Evolutionary conservation across 1,140 invertebrate species (phyloP).

Genomic region (Drosophila suzukii): DNA sequence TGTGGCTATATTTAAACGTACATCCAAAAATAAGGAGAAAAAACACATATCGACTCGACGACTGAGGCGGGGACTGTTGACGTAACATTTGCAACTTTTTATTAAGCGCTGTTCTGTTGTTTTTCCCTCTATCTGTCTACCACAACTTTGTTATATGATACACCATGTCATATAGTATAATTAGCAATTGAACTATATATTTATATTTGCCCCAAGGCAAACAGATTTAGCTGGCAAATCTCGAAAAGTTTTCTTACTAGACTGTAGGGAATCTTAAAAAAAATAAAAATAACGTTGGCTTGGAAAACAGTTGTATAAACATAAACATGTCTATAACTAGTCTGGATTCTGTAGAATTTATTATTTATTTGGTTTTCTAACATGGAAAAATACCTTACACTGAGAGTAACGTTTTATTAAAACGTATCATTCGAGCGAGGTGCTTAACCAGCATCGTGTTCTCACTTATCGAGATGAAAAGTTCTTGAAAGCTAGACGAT

Average conservation of each 20-base stretch:
- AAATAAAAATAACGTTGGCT: not conserved
- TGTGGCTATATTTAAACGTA: constrained; percentile 18
- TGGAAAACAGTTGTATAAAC: constrained; percentile 42
- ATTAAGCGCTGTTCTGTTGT: constrained; percentile 30
- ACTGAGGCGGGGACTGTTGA: constrained; percentile 16
- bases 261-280: not conserved
- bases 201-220: constrained; percentile 32
- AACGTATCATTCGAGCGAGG: no score
- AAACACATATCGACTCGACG: constrained; percentile 6
- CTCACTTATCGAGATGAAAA: no score
- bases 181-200: constrained; percentile 50
- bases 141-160: constrained; percentile 44
- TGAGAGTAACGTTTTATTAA: not conserved
- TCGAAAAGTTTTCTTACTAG: constrained; percentile 10
- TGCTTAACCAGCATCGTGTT: no score
- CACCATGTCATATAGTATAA: constrained; percentile 34
- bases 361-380: not conserved
- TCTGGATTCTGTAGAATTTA: not conserved
- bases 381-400: not conserved
- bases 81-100: constrained; percentile 49
- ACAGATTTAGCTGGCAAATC: constrained; percentile 16
- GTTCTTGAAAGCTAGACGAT: no score
- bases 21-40: constrained; percentile 25
- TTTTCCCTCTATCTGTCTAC: constrained; percentile 15
- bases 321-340: constrained; percentile 5